Percentiles rank a stretch among this genome's conserved stretches.
These are phyloP conservation scores for Lepidotrigona ventralis DNA, from an alignment of 1,140 invertebrate genomes.

Conservation along the genomic window DNA sequence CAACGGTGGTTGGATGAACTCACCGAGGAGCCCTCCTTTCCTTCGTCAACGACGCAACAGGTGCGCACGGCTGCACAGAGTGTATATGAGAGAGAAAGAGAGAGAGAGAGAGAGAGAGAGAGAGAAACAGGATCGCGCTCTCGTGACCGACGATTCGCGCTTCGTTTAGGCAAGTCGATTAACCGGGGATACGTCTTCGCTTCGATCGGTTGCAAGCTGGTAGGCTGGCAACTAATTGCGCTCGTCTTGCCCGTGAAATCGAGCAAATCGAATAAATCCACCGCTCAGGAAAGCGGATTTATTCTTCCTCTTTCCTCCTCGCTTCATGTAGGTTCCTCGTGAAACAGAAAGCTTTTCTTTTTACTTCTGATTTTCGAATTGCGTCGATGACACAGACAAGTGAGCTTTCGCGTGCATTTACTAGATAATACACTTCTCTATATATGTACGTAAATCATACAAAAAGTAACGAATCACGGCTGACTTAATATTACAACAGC, in stretches of 20 bases:
- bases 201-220: background rate
- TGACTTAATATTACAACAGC: background rate
- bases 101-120: no score
- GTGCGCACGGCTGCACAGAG: background rate
- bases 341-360: no score
- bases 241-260: constrained; percentile 39
- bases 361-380: no score
- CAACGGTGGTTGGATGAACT: constrained; percentile 5
- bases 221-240: constrained; percentile 11
- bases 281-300: no score
- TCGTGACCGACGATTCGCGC: constrained; percentile 7
- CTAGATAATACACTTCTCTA: background rate
- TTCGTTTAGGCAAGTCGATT: constrained; percentile 27
- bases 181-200: background rate
- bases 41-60: constrained; percentile 25
- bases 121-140: background rate
- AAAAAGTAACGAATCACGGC: background rate
- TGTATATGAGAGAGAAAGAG: no score
- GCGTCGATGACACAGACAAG: no score
- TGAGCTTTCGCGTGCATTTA: no score
- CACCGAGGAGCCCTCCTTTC: background rate
- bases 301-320: background rate
- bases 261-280: constrained; percentile 23
- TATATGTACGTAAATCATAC: background rate
- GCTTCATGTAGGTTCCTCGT: no score